Evolutionary conservation across 2,113 vertebrate species (phyloP).

Genomic region (Amia ocellicauda): DNA sequence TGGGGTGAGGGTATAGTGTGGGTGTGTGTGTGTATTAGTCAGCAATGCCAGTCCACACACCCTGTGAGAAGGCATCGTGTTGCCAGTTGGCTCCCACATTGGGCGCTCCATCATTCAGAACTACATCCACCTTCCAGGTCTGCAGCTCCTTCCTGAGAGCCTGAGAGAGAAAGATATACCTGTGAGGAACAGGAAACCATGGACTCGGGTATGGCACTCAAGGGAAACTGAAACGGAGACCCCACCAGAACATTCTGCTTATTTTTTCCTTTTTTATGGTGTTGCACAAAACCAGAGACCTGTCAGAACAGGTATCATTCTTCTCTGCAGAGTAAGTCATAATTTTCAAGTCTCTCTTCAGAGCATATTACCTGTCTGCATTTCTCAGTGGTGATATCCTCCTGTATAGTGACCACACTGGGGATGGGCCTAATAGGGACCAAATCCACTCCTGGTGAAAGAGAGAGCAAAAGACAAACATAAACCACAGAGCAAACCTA

Average conservation of each 20-base stretch:
- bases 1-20: too few species aligned
- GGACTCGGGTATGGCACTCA: too few species aligned
- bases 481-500: neutral
- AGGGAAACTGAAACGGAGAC: neutral
- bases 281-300: too few species aligned
- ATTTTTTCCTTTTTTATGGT: too few species aligned
- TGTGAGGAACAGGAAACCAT: neutral
- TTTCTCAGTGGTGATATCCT: conserved; percentile 92
- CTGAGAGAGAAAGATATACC: conserved; percentile 44
- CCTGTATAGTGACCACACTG: conserved; percentile 84
- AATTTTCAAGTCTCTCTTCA: too few species aligned
- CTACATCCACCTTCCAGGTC: conserved; percentile 95
- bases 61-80: conserved; percentile 91
- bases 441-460: conserved; percentile 81
- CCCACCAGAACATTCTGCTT: too few species aligned
- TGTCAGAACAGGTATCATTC: too few species aligned
- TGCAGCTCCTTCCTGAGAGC: conserved; percentile 88
- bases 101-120: conserved; percentile 90
- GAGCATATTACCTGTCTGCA: conserved; percentile 77
- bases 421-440: conserved; percentile 91
- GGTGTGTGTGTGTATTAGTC: too few species aligned
- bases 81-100: conserved; percentile 94
- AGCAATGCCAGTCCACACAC: conserved; percentile 45
- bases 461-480: conserved; percentile 1
- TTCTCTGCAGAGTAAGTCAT: too few species aligned